These are phyloP conservation scores for Sebastes miniatus DNA, from an alignment of 2,797 vertebrate species.

Conservation along the genomic window DNA sequence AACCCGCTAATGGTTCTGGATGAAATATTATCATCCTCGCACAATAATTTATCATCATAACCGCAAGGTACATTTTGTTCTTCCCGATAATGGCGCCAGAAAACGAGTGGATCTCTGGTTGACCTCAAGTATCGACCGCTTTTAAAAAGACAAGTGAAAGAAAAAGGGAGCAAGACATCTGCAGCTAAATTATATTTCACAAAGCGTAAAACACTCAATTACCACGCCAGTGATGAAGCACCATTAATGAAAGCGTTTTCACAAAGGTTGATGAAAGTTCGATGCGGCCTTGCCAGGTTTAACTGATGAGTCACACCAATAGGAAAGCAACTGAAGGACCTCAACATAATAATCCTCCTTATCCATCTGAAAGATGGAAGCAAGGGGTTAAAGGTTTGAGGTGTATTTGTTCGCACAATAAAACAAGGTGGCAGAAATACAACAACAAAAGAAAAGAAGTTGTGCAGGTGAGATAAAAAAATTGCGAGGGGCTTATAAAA, in stretches of 20 bases:
- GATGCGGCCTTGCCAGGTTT: background rate
- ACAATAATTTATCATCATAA: conserved; percentile 30
- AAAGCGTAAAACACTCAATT: conserved; percentile 28
- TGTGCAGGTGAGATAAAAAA: too few species aligned
- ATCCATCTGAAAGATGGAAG: background rate
- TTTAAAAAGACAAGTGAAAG: background rate
- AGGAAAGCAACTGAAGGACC: background rate
- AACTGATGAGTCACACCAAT: conserved; percentile 22
- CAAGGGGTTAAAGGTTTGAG: background rate
- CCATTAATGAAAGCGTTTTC: conserved; percentile 31
- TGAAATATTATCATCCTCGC: conserved; percentile 36
- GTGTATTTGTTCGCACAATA: too few species aligned
- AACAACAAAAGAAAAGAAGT: too few species aligned
- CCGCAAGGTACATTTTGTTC: conserved; percentile 25
- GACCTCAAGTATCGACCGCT: conserved; percentile 15
- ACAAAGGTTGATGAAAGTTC: conserved; percentile 22
- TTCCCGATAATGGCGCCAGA: background rate
- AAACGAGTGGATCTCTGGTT: conserved; percentile 16
- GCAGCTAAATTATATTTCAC: conserved; percentile 13
- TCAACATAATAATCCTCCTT: background rate
- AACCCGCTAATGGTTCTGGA: conserved; percentile 27
- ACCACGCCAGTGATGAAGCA: background rate
- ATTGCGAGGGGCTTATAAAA: fast-evolving
- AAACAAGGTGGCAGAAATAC: too few species aligned
- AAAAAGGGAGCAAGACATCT: conserved; percentile 23